Conservation (phyloP, 2,113 vertebrate genomes). For the Leptodactylus fuscus region DNA sequence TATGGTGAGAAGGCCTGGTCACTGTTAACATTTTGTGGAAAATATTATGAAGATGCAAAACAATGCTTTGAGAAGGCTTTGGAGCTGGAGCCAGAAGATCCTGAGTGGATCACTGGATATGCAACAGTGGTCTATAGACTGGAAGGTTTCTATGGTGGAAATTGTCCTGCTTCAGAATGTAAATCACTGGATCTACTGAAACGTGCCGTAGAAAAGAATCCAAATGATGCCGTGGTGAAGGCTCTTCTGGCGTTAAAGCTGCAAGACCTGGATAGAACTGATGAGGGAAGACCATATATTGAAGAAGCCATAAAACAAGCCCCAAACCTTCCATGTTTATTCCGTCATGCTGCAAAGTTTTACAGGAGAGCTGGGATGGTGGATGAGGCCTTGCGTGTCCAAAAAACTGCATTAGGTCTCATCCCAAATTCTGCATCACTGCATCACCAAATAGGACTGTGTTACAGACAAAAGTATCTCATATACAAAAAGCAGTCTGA, state of each 20-base stretch:
- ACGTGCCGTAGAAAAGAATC: slow-evolving; percentile 72
- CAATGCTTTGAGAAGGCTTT: slow-evolving; percentile 75
- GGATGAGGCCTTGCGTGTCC: slow-evolving; percentile 67
- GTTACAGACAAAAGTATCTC: slow-evolving; percentile 65
- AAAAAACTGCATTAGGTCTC: slow-evolving; percentile 68
- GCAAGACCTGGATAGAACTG: slow-evolving; percentile 51
- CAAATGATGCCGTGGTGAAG: slow-evolving; percentile 66
- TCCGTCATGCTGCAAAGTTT: slow-evolving; percentile 77
- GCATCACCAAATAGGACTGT: slow-evolving; percentile 77
- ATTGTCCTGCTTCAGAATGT: fast-evolving
- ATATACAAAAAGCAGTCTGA: slow-evolving; percentile 1
- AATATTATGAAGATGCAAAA: slow-evolving; percentile 71
- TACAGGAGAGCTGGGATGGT: slow-evolving; percentile 71
- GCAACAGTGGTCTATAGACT: slow-evolving; percentile 72
- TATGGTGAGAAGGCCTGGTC: slow-evolving; percentile 79
- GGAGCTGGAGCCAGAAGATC: slow-evolving; percentile 71
- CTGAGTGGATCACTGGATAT: slow-evolving; percentile 75
- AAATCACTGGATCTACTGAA: slow-evolving; percentile 67
- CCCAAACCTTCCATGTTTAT: slow-evolving; percentile 70
- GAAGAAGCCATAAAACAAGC: slow-evolving; percentile 69
- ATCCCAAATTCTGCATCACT: slow-evolving; percentile 70
- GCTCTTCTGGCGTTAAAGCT: slow-evolving; percentile 76
- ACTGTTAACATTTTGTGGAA: slow-evolving; percentile 71
- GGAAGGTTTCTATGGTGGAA: slow-evolving; percentile 6
- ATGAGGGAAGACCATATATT: slow-evolving; percentile 73